Conservation (phyloP, 1,140 invertebrate species). For the Antheraea pernyi region DNA sequence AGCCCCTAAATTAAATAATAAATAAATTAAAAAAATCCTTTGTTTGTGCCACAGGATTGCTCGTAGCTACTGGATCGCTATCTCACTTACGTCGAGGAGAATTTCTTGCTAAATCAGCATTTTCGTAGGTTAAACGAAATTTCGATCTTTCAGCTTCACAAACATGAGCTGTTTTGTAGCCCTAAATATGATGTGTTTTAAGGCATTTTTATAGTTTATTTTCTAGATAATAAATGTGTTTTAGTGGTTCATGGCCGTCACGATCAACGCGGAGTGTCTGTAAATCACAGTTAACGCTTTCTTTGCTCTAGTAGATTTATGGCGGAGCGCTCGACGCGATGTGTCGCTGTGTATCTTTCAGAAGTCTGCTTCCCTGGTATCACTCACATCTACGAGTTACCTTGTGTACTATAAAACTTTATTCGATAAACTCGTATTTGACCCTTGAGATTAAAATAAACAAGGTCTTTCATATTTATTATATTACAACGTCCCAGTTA, state of each 20-base stretch:
- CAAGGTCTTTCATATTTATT: slow-evolving; percentile 25
- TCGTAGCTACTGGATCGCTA: slow-evolving; percentile 43
- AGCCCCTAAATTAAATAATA: too few species aligned
- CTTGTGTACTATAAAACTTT: slow-evolving; percentile 14
- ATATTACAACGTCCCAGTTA: slow-evolving; percentile 34
- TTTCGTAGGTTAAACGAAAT: slow-evolving; percentile 26
- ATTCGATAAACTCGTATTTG: slow-evolving; percentile 32
- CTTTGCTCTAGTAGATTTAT: slow-evolving; percentile 56
- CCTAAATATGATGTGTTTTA: neutral
- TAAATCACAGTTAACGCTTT: slow-evolving; percentile 64
- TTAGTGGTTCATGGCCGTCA: slow-evolving; percentile 23
- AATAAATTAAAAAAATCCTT: too few species aligned
- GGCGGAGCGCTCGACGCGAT: slow-evolving; percentile 36
- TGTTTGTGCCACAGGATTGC: slow-evolving; percentile 44
- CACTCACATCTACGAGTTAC: slow-evolving; percentile 16
- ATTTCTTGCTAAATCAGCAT: slow-evolving; percentile 47
- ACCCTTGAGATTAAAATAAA: slow-evolving; percentile 29
- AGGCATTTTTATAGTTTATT: slow-evolving; percentile 12
- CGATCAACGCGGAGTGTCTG: slow-evolving; percentile 36
- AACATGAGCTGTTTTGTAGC: neutral
- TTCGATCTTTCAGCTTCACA: neutral
- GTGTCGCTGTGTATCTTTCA: slow-evolving; percentile 39
- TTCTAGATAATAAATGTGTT: slow-evolving; percentile 7
- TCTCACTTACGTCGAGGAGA: slow-evolving; percentile 33
- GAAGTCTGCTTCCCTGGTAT: slow-evolving; percentile 41